Percentiles rank a stretch among this genome's conserved stretches.
These are phyloP conservation scores for Plotosus lineatus DNA, from an alignment of 2,113 vertebrate species.

Conservation along the genomic window DNA sequence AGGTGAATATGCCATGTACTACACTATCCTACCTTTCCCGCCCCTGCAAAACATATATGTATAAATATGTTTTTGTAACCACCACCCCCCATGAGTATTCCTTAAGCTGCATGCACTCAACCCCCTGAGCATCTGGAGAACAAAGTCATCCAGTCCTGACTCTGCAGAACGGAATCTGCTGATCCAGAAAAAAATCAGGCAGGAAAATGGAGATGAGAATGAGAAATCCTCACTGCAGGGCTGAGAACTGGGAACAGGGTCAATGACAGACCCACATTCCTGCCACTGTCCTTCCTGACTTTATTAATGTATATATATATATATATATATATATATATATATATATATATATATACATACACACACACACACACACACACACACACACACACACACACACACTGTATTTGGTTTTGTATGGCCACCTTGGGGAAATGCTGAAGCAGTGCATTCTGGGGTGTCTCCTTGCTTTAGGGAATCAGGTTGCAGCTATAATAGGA, in stretches of 20 bases:
- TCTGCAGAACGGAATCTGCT: constrained; percentile 50
- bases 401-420: not conserved
- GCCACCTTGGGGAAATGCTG: constrained; percentile 42
- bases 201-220: constrained; percentile 38
- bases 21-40: not conserved
- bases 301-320: not conserved
- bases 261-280: constrained; percentile 35
- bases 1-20: no score
- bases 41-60: no score
- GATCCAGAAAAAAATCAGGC: constrained; percentile 34
- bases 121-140: constrained; percentile 35
- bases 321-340: no score
- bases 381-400: no score
- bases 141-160: constrained; percentile 48
- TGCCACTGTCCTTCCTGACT: not conserved
- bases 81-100: constrained; percentile 16
- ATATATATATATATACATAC: no score
- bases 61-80: not conserved
- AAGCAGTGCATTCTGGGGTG: constrained; percentile 33
- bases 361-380: no score
- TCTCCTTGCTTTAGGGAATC: constrained; percentile 35
- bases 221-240: constrained; percentile 38
- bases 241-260: constrained; percentile 33
- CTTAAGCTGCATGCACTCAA: constrained; percentile 14
- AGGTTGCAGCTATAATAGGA: constrained; percentile 40